Conservation (phyloP, 2,888 invertebrate genomes). For the Cerastis rubricosa region DNA sequence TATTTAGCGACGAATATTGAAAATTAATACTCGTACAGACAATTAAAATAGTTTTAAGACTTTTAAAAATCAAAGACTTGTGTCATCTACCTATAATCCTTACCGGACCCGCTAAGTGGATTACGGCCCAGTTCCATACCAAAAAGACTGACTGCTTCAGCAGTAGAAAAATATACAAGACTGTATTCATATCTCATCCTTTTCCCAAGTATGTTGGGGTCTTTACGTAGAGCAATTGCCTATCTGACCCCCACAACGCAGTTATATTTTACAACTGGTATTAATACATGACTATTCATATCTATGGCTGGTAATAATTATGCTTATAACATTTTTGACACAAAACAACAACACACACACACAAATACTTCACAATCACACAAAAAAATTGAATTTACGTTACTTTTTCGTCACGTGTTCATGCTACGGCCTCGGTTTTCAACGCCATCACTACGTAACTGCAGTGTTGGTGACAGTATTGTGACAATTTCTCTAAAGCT, state of each 20-base stretch:
- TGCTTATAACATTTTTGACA: not conserved
- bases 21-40: too few species aligned
- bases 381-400: not conserved
- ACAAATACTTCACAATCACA: too few species aligned
- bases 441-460: not conserved
- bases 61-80: not conserved
- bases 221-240: too few species aligned
- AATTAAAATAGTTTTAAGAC: not conserved
- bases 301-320: not conserved
- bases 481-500: slow-evolving; percentile 38
- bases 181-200: not conserved
- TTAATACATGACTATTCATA: not conserved
- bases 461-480: slow-evolving; percentile 46
- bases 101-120: not conserved
- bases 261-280: too few species aligned
- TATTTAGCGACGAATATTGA: too few species aligned
- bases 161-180: not conserved
- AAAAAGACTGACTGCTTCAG: not conserved
- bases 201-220: too few species aligned
- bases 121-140: not conserved
- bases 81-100: not conserved
- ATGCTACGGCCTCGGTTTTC: not conserved
- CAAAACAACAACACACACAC: too few species aligned
- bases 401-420: not conserved
- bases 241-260: too few species aligned